Evolutionary conservation across 1,140 invertebrate genomes (phyloP).

Genomic region (Pogonognathellus flavescens): DNA sequence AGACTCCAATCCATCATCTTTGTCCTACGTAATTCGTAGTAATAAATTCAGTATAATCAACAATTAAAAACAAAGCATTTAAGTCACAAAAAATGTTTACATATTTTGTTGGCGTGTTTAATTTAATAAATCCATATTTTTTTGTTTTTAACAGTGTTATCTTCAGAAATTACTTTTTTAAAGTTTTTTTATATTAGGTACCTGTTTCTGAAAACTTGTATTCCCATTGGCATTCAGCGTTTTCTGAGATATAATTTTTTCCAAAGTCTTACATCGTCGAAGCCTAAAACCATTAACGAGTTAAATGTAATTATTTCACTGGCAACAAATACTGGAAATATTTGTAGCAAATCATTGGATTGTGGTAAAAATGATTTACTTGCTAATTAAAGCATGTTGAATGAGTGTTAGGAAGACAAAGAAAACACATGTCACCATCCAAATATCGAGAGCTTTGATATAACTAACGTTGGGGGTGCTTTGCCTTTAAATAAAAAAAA

Average conservation of each 20-base stretch:
- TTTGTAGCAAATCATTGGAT: too few relatives aligned
- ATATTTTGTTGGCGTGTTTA: too few relatives aligned
- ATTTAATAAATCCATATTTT: too few relatives aligned
- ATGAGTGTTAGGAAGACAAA: constrained; percentile 81
- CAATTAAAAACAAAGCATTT: not conserved
- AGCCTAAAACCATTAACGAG: not conserved
- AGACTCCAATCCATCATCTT: too few relatives aligned
- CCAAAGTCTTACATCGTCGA: not conserved
- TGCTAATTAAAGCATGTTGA: constrained; percentile 76
- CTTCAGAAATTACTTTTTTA: too few relatives aligned
- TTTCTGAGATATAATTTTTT: not conserved
- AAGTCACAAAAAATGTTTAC: too few relatives aligned
- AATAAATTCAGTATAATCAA: too few relatives aligned
- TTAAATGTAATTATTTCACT: not conserved
- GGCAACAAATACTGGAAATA: not conserved
- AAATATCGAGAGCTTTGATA: constrained; percentile 58
- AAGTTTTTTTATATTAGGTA: too few relatives aligned
- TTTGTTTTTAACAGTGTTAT: too few relatives aligned
- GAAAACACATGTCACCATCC: constrained; percentile 78
- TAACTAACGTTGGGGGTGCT: constrained; percentile 62
- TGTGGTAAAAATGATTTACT: constrained; percentile 51
- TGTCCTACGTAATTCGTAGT: too few relatives aligned
- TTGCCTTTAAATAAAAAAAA: constrained; percentile 41
- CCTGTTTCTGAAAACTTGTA: not conserved
- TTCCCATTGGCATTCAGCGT: not conserved